A percentile compares a stretch with the other conserved stretches of the same genome.
Conservation (phyloP, 2,888 invertebrate species). For the Apoderus coryli region DNA sequence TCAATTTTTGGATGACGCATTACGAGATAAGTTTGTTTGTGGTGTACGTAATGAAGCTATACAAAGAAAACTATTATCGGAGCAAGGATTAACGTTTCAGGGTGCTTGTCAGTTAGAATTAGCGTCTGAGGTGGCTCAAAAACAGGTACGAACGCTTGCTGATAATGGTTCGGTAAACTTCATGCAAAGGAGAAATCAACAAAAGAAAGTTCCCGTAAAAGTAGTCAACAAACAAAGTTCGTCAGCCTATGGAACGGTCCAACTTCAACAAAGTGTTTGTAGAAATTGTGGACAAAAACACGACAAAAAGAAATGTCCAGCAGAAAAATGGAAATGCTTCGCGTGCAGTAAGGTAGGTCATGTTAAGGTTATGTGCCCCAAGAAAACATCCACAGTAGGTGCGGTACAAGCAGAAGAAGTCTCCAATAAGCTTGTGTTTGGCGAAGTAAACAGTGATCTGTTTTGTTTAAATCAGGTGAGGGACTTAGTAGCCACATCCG, state of each 20-base stretch:
- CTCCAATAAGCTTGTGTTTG: neutral
- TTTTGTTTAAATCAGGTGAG: neutral
- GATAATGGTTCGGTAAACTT: too few relatives aligned
- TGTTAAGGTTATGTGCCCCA: neutral
- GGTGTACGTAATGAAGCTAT: constrained; percentile 8
- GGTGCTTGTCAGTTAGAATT: too few relatives aligned
- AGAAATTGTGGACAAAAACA: too few relatives aligned
- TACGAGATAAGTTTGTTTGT: constrained; percentile 12
- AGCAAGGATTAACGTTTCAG: too few relatives aligned
- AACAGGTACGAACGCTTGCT: too few relatives aligned
- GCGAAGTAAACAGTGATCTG: neutral
- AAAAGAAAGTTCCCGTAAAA: too few relatives aligned
- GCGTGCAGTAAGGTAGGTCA: neutral
- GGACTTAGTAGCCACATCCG: neutral
- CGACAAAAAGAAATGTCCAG: too few relatives aligned
- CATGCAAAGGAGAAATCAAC: too few relatives aligned
- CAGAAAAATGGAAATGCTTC: constrained; percentile 3
- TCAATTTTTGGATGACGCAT: constrained; percentile 12
- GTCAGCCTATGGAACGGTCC: too few relatives aligned
- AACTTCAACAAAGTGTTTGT: too few relatives aligned
- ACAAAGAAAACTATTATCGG: constrained; percentile 10
- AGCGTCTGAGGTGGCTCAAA: too few relatives aligned
- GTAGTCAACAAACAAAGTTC: too few relatives aligned
- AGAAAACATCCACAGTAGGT: neutral
- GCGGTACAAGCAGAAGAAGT: neutral